Evolutionary conservation across 2,888 invertebrate species (phyloP).

Genomic region (Leucoma salicis): DNA sequence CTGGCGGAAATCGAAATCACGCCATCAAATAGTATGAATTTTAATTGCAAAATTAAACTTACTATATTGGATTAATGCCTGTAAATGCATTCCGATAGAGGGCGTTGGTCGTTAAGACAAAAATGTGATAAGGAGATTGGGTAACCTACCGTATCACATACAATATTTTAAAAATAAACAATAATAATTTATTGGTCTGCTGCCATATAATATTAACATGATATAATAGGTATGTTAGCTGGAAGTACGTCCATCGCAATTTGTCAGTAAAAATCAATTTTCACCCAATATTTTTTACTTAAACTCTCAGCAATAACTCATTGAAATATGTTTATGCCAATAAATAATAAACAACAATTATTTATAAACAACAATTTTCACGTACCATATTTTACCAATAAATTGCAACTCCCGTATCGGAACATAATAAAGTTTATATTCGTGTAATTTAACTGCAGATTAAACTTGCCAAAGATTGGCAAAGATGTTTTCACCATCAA

Average conservation of each 20-base stretch:
- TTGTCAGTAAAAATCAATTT: constrained; percentile 59
- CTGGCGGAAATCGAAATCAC: no score
- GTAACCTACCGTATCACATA: no score
- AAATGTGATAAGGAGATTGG: no score
- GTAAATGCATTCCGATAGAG: no score
- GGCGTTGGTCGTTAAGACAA: no score
- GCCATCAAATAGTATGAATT: no score
- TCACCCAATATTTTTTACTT: constrained; percentile 62
- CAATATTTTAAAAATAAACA: no score
- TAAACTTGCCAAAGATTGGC: constrained; percentile 40
- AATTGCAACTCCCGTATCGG: constrained; percentile 13
- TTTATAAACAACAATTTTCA: constrained; percentile 63
- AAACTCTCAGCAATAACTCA: constrained; percentile 59
- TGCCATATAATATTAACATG: no score
- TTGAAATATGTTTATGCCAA: constrained; percentile 56
- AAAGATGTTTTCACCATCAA: constrained; percentile 51
- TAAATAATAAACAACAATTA: constrained; percentile 73
- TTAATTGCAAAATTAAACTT: no score
- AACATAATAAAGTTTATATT: constrained; percentile 24
- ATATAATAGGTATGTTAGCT: constrained; percentile 5
- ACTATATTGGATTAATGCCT: no score
- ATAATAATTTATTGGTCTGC: no score
- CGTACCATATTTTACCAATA: constrained; percentile 34
- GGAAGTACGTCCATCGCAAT: constrained; percentile 19
- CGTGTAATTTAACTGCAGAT: constrained; percentile 15